These are phyloP conservation scores for Patella caerulea DNA, from an alignment of 2,888 invertebrate species.

Conservation along the genomic window DNA sequence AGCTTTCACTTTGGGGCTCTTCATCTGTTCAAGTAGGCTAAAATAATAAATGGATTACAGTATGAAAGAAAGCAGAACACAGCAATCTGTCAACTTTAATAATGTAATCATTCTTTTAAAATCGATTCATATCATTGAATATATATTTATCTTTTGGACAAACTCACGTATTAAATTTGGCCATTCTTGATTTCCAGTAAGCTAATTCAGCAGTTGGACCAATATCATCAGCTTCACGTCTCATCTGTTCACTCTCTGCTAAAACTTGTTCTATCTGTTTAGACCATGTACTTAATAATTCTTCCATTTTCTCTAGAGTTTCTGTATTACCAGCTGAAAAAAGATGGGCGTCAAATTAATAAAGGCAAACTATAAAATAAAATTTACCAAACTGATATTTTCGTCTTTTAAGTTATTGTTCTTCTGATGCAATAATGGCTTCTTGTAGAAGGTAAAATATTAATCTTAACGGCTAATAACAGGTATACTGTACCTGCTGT, in stretches of 20 bases:
- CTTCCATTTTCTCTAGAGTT: conserved; percentile 69
- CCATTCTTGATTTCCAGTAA: conserved; percentile 92
- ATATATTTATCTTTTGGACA: too few species aligned
- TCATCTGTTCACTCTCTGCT: conserved; percentile 72
- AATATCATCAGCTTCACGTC: conserved; percentile 72
- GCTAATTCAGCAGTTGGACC: conserved; percentile 80
- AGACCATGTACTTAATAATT: conserved; percentile 69
- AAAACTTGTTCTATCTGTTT: conserved; percentile 72
- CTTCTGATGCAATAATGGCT: not conserved
- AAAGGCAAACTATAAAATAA: not conserved
- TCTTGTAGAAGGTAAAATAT: not conserved
- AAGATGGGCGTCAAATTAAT: not conserved
- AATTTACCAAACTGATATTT: not conserved
- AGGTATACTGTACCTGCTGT: conserved; percentile 52
- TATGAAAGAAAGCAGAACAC: too few species aligned
- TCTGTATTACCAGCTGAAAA: conserved; percentile 69
- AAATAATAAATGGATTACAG: conserved; percentile 21
- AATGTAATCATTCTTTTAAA: too few species aligned
- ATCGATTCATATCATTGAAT: too few species aligned
- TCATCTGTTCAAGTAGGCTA: conserved; percentile 71
- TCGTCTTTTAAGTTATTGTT: not conserved
- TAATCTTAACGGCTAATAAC: too few species aligned
- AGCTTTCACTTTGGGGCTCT: conserved; percentile 67
- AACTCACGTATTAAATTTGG: conserved; percentile 82
- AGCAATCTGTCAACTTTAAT: too few species aligned